Evolutionary conservation across 1,140 invertebrate genomes (phyloP).

Genomic region (Latrodectus geometricus): DNA sequence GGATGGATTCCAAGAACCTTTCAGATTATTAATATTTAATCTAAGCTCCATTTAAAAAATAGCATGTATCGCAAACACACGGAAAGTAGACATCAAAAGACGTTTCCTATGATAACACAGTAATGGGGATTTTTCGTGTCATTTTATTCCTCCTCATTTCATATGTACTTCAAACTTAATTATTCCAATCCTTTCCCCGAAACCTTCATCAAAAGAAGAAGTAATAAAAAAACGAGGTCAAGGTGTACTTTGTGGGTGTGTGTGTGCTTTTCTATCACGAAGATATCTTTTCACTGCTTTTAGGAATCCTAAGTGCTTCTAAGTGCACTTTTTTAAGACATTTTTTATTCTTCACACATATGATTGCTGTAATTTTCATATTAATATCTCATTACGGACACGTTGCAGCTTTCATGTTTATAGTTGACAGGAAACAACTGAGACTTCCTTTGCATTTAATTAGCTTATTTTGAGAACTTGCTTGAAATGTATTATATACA

Average conservation of each 20-base stretch:
- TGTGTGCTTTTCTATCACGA: slow-evolving; percentile 7
- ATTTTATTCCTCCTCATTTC: not conserved
- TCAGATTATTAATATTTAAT: slow-evolving; percentile 32
- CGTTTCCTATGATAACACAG: not conserved
- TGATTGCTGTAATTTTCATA: no score
- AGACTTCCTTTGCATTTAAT: not conserved
- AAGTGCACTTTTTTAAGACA: not conserved
- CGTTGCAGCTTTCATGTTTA: not conserved
- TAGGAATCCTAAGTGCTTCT: not conserved
- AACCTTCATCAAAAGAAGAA: slow-evolving; percentile 4
- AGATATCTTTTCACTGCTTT: not conserved
- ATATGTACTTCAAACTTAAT: slow-evolving; percentile 32
- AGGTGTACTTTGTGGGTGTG: not conserved
- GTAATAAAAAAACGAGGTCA: not conserved
- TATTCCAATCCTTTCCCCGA: not conserved
- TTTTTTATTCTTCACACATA: not conserved
- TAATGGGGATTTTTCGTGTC: slow-evolving; percentile 41
- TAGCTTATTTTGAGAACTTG: not conserved
- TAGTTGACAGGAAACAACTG: not conserved
- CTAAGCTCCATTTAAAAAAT: not conserved
- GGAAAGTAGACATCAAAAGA: slow-evolving; percentile 19
- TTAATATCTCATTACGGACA: not conserved
- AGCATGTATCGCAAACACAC: not conserved
- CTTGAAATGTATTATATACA: no score
- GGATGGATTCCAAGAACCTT: not conserved